These are phyloP conservation scores for Xylocampa areola DNA, from an alignment of 2,888 invertebrate species.

Conservation along the genomic window DNA sequence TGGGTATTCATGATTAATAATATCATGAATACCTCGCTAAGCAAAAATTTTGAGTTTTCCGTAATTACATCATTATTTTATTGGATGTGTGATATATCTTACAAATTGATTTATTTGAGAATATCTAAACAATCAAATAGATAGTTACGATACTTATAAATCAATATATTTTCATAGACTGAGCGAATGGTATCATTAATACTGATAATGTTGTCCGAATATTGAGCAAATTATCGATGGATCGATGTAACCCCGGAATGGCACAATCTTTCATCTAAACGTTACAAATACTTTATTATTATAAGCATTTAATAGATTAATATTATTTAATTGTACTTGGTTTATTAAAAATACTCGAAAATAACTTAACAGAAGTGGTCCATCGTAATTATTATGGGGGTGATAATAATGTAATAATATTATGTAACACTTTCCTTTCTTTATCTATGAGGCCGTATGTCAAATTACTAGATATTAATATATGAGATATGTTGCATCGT, in stretches of 20 bases:
- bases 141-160: background rate
- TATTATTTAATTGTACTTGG: conserved; percentile 50
- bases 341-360: conserved; percentile 41
- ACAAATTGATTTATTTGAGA: background rate
- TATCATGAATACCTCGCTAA: too few relatives aligned
- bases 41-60: too few relatives aligned
- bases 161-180: background rate
- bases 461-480: conserved; percentile 8
- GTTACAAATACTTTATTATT: conserved; percentile 34
- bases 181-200: conserved; percentile 44
- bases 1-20: too few relatives aligned
- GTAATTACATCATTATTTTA: too few relatives aligned
- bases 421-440: conserved; percentile 18
- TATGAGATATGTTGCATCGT: conserved; percentile 7
- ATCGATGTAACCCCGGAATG: conserved; percentile 43
- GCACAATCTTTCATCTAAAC: conserved; percentile 42
- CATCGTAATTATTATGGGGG: conserved; percentile 41
- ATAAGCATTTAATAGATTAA: conserved; percentile 32
- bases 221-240: conserved; percentile 60
- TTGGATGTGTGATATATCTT: too few relatives aligned
- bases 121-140: background rate
- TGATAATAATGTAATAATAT: too few relatives aligned
- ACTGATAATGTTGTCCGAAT: conserved; percentile 56
- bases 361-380: conserved; percentile 51
- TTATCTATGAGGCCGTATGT: conserved; percentile 29